phyloP scores from a whole-genome alignment of 1,140 invertebrate species.

The Apolygus lucorum region DNA sequence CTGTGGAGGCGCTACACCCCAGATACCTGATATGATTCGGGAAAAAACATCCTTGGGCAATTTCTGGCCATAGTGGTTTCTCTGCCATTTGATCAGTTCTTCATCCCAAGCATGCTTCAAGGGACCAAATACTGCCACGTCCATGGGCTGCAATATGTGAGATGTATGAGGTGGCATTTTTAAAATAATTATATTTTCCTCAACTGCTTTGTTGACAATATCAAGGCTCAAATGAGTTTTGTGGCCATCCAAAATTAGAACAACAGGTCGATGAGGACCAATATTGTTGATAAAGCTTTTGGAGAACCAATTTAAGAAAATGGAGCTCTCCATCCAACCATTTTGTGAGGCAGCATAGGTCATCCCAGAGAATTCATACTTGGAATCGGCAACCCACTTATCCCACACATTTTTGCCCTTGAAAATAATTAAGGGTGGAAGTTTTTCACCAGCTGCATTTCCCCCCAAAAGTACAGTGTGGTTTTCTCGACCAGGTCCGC shows the following conservation, averaged over 20 bases:
- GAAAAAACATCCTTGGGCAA: slow-evolving; percentile 18
- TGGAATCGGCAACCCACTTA: background rate
- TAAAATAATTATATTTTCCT: slow-evolving; percentile 28
- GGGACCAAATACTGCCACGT: slow-evolving; percentile 20
- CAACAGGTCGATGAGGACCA: background rate
- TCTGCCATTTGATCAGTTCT: slow-evolving; percentile 27
- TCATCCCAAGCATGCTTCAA: slow-evolving; percentile 31
- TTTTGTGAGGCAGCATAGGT: background rate
- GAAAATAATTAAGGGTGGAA: background rate
- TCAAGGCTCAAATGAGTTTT: background rate
- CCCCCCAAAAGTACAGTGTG: background rate
- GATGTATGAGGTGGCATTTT: slow-evolving; percentile 29
- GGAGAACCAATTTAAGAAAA: background rate
- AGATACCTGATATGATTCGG: slow-evolving; percentile 8
- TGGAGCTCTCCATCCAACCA: background rate
- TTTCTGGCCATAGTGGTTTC: slow-evolving; percentile 7
- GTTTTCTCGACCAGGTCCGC: background rate
- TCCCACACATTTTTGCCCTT: background rate
- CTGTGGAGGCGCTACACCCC: background rate
- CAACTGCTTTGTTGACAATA: background rate
- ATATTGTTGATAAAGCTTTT: background rate
- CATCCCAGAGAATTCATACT: background rate
- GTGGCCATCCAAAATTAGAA: background rate
- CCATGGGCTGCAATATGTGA: slow-evolving; percentile 31
- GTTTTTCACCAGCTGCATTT: background rate